These are phyloP conservation scores for Chloroceryle amazona DNA, from an alignment of 2,797 vertebrate genomes.

Conservation along the genomic window DNA sequence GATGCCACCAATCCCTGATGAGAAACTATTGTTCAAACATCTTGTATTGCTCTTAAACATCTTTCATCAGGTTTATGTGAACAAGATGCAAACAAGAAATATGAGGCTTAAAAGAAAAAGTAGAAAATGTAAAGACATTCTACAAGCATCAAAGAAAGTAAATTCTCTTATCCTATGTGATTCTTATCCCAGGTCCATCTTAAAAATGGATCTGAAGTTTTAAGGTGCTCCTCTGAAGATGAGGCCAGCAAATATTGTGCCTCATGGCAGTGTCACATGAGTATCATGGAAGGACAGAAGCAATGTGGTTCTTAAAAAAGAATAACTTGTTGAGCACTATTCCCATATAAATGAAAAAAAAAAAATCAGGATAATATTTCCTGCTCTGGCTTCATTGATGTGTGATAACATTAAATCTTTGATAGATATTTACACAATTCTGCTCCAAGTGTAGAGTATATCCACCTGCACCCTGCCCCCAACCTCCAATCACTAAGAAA, in stretches of 20 bases:
- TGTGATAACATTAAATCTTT: neutral
- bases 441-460: neutral
- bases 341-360: neutral
- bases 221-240: neutral
- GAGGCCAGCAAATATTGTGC: neutral
- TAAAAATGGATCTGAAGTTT: neutral
- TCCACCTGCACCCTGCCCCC: neutral
- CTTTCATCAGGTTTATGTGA: constrained; percentile 16
- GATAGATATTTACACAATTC: neutral
- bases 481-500: neutral
- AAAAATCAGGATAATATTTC: neutral
- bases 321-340: neutral
- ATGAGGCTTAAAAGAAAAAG: neutral
- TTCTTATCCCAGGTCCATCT: neutral
- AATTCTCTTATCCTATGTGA: neutral
- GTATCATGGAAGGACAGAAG: neutral
- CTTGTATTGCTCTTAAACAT: neutral
- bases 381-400: neutral
- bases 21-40: neutral
- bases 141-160: neutral
- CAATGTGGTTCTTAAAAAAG: neutral
- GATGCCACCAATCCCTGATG: neutral
- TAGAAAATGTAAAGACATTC: neutral
- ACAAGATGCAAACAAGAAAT: constrained; percentile 20
- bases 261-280: neutral